Evolutionary conservation across 2,797 vertebrate genomes (phyloP).

Genomic region (Gobio occitaniae): DNA sequence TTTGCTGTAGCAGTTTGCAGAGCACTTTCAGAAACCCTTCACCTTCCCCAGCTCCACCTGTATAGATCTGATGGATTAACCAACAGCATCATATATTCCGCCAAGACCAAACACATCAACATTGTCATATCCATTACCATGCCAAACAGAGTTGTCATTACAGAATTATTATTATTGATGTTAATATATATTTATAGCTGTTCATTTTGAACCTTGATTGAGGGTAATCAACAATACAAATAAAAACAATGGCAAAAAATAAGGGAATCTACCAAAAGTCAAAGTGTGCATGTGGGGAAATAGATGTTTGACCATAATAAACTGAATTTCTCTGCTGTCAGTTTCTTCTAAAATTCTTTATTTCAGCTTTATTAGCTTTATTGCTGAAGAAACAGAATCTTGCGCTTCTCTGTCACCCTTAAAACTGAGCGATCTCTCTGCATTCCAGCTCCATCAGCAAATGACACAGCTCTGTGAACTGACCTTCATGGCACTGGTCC

Average conservation of each 20-base stretch:
- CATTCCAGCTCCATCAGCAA: constrained; percentile 47
- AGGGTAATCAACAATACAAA: not conserved
- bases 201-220: not conserved
- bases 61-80: not conserved
- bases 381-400: constrained; percentile 17
- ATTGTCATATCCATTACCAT: not conserved
- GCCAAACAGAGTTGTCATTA: not conserved
- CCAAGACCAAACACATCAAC: not conserved
- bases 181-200: not conserved
- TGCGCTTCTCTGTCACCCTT: constrained; percentile 25
- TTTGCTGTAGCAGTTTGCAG: not conserved
- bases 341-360: not conserved
- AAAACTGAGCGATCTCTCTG: constrained; percentile 37
- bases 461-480: constrained; percentile 51
- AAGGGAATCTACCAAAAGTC: not conserved
- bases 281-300: not conserved
- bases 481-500: constrained; percentile 46
- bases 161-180: not conserved
- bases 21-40: not conserved
- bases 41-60: not conserved
- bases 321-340: not conserved
- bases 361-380: constrained; percentile 19
- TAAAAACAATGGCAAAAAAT: not conserved
- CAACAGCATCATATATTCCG: not conserved
- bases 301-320: not conserved